Conservation (phyloP, 2,113 vertebrate genomes). For the Monopterus albus region DNA sequence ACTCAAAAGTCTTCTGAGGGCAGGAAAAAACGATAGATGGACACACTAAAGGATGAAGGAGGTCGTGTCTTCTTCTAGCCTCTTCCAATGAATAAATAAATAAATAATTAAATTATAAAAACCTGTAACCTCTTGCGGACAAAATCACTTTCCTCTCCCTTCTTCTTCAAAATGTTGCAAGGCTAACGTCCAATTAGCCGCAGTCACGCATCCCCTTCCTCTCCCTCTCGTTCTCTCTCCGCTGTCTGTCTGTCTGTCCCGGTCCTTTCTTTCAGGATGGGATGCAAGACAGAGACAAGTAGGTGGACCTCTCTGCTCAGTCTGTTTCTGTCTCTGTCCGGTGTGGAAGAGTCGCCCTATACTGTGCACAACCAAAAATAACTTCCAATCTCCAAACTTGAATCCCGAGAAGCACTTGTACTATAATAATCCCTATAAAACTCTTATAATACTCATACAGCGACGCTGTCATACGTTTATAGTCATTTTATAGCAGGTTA, state of each 20-base stretch:
- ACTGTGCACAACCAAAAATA: slow-evolving; percentile 69
- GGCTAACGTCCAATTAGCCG: slow-evolving; percentile 49
- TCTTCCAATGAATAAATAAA: too few relatives aligned
- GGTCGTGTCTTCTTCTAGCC: slow-evolving; percentile 19
- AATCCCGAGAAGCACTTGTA: slow-evolving; percentile 29
- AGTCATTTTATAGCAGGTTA: slow-evolving; percentile 3
- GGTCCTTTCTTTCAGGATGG: slow-evolving; percentile 32
- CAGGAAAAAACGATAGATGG: neutral
- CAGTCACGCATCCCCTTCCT: slow-evolving; percentile 38
- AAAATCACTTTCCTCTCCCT: neutral
- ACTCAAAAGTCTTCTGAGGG: too few relatives aligned
- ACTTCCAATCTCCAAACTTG: slow-evolving; percentile 64
- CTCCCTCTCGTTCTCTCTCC: neutral
- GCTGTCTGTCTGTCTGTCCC: slow-evolving; percentile 20
- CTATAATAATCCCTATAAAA: slow-evolving; percentile 31
- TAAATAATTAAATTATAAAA: too few relatives aligned
- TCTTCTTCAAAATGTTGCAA: slow-evolving; percentile 15
- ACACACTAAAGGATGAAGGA: neutral
- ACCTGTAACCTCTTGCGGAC: neutral
- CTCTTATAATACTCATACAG: neutral
- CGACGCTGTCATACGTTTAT: neutral
- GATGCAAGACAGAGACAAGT: slow-evolving; percentile 23
- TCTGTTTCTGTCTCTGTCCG: slow-evolving; percentile 46
- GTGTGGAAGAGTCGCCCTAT: slow-evolving; percentile 65
- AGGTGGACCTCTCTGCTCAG: slow-evolving; percentile 36